Percentiles rank a stretch among this genome's conserved stretches.
Conservation (phyloP, 2,888 invertebrate species). For the Volucella inflata region DNA sequence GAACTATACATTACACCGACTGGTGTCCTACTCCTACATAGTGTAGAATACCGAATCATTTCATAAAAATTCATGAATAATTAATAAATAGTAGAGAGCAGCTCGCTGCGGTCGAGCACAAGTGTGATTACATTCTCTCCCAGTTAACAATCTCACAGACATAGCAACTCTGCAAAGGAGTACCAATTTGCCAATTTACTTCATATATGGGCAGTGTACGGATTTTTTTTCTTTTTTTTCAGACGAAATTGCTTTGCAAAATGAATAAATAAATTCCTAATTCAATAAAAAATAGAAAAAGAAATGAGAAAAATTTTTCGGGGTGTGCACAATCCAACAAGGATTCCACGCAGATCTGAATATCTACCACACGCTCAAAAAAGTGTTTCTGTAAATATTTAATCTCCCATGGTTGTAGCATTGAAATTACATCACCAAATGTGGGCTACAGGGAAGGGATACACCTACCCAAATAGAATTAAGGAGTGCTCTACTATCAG, state of each 20-base stretch:
- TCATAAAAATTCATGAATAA: conserved; percentile 75
- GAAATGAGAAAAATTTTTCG: conserved; percentile 16
- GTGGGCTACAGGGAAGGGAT: conserved; percentile 2
- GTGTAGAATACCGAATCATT: conserved; percentile 49
- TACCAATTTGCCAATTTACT: conserved; percentile 19
- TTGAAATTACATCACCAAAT: conserved; percentile 65
- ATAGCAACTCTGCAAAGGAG: neutral
- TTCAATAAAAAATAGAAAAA: conserved; percentile 60
- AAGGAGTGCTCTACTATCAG: neutral
- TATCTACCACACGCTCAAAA: conserved; percentile 1
- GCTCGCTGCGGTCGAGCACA: conserved; percentile 60
- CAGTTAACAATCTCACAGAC: conserved; percentile 4
- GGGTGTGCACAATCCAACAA: conserved; percentile 34
- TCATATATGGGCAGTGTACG: conserved; percentile 19
- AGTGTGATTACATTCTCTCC: conserved; percentile 54
- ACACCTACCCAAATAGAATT: conserved; percentile 8
- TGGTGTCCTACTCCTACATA: no score
- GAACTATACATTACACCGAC: no score
- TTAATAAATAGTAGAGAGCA: conserved; percentile 63
- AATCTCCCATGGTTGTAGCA: conserved; percentile 61
- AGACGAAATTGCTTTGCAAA: conserved; percentile 64
- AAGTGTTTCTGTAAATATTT: conserved; percentile 62
- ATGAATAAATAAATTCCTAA: conserved; percentile 75
- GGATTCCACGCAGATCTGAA: conserved; percentile 29
- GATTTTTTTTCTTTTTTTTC: conserved; percentile 12